Base-by-base conservation (phyloP, 2,113 vertebrate species). In the Eubucco bourcierii region DNA sequence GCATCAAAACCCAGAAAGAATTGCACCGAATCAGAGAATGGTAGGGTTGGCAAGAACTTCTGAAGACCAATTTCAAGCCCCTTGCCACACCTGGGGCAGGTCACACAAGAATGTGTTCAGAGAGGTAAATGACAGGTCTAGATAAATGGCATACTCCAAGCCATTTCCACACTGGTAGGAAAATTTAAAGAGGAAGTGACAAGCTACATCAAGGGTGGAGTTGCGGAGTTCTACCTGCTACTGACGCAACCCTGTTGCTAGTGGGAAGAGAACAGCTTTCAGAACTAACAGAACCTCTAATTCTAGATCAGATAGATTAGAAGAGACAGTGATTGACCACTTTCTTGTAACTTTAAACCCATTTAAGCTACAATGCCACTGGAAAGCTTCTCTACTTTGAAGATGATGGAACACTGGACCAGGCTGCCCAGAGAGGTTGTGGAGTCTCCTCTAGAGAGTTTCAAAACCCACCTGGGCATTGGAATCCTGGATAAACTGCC, bases 201-300 rank as follows among this genome's bases (percentile, higher is more conserved):
- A 56, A 41, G 20, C 21, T 6, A 5, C 0, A 4, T 21, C 9
- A 53, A 64, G 12, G 1, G 3, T 31, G 5, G 65, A 83, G 10
- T 52, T 8, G 15, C 41, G 55, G 24, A 70, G 34, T 31, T 79
- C 66, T 75, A n/a, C 44, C 76, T 72, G 47, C 53, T n/a, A 27
- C 17, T 37, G 60, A 60, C 9, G 29, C 1, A 1, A 28, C 16
- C 52, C 29, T 10, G 33, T 33, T 46, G 11, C 31, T 17, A 44
- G 67, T 50, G 84, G 16, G 4, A 25, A 41, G 13, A 76, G 10
- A 27, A 79, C 41, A 16, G 70, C 44, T 73, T 84, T 81, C 66
- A 88, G 44, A 79, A 59, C 4, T 52, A 72, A 46, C 44, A 81
- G 50, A 81, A 77, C 27, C 24, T 73, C n/a, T 33, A 68, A 2